Evolutionary conservation across 2,888 invertebrate genomes (phyloP), one percentile per base, ranked within the genome.

Genomic region (Psylliodes chrysocephalus): DNA sequence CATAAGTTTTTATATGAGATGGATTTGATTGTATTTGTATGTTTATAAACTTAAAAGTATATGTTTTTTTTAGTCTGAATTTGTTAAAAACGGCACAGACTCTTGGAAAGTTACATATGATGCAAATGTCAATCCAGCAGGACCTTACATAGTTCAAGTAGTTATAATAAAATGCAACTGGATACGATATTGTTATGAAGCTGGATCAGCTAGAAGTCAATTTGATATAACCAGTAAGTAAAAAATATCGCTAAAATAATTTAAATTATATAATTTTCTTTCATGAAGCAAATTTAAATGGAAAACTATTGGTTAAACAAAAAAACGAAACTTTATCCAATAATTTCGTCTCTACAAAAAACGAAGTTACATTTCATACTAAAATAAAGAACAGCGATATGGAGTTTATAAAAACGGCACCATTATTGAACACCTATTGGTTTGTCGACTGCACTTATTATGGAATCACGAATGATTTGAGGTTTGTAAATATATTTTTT

Each of bases 361-460:
- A 84, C 63, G 80, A 86, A 17, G 87, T 90, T 0, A 81, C 81
- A 49, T 90, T 90, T 72, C 82, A 81, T 49, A 82, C 93, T 38
- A 77, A 81, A 38, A 75, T 94, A 10, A 85, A 86, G 1, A 79
- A 86, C 18, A 84, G 87, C 14, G 93, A 94, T 79, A 74, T 84
- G 30, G 80, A 85, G 53, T 92, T 85, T 78, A 78, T 93, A 17
- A 77, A 76, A 19, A 82, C 84, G 59, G 86, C 88, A 1, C 86
- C 87, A 2, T 82, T 79, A 6, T 82, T 91, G 10, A 79, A 86
- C 19, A 90, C 91, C 0, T 91, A 88, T 79, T 94, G 94, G 94
- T 93, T 92, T 75, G 85, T 92, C 64, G 91, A 94, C 79, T 94
- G 94, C 76, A 82, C 85, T 54, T 90, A 89, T 74, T 84, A 89